Percentiles rank a stretch among this genome's conserved stretches.
These are phyloP conservation scores for Choreutis nemorana DNA, from an alignment of 2,888 invertebrate genomes.

Conservation along the genomic window DNA sequence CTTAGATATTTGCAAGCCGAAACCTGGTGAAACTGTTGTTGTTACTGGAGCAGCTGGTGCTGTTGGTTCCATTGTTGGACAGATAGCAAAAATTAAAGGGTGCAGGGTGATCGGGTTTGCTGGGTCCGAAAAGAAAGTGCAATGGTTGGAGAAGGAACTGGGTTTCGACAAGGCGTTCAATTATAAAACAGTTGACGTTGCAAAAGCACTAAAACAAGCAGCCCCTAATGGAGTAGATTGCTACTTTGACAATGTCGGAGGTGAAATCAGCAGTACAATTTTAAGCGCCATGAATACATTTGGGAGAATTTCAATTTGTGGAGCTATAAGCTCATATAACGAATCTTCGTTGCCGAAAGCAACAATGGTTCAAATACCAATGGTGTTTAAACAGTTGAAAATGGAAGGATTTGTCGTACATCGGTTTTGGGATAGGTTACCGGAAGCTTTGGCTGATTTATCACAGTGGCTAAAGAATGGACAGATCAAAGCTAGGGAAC, in stretches of 20 bases:
- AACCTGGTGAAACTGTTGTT: conserved; percentile 69
- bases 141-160: conserved; percentile 65
- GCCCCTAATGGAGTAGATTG: conserved; percentile 72
- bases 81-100: conserved; percentile 70
- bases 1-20: conserved; percentile 67
- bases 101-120: conserved; percentile 52
- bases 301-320: conserved; percentile 39
- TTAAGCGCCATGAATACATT: conserved; percentile 60
- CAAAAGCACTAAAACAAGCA: conserved; percentile 44
- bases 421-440: conserved; percentile 63
- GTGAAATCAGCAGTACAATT: conserved; percentile 58
- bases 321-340: conserved; percentile 40
- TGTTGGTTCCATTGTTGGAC: conserved; percentile 72
- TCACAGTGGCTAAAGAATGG: conserved; percentile 69
- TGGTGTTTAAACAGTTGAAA: conserved; percentile 66
- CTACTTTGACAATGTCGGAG: conserved; percentile 77
- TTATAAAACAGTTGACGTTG: conserved; percentile 68
- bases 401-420: conserved; percentile 68
- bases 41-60: conserved; percentile 73
- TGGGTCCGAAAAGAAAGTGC: conserved; percentile 70
- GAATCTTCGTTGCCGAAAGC: conserved; percentile 28
- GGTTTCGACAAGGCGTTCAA: conserved; percentile 73
- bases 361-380: conserved; percentile 54
- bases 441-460: conserved; percentile 66
- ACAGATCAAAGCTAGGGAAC: conserved; percentile 72